A percentile compares a stretch with the other conserved stretches of the same genome.
Conservation (phyloP, 2,113 vertebrate species). For the Clinocottus analis region DNA sequence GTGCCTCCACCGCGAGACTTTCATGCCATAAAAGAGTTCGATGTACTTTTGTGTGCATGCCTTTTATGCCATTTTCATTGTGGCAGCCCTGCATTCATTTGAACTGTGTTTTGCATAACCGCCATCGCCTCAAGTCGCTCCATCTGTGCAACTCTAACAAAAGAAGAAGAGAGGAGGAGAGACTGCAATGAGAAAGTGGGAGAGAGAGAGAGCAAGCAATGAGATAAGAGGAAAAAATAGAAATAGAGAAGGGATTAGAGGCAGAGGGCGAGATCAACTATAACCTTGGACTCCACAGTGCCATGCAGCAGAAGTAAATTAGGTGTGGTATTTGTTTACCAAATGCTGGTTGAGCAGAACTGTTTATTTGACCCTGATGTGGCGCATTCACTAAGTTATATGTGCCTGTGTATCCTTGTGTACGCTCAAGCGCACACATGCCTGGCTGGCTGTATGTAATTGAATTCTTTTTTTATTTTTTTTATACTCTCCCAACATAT, state of each 20-base stretch:
- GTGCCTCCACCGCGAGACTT: conserved; percentile 36
- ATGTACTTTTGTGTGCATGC: conserved; percentile 44
- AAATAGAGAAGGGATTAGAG: conserved; percentile 47
- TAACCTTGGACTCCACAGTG: conserved; percentile 44
- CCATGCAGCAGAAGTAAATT: conserved; percentile 40
- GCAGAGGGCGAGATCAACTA: conserved; percentile 29
- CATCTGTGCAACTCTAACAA: conserved; percentile 80
- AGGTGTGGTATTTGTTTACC: conserved; percentile 51
- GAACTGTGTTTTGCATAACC: conserved; percentile 79
- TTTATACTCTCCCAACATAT: conserved; percentile 59
- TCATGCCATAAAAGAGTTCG: conserved; percentile 31
- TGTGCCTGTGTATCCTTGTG: conserved; percentile 22
- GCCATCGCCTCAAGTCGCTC: conserved; percentile 77
- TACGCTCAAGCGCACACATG: conserved; percentile 38
- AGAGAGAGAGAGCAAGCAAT: background rate
- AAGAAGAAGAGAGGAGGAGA: conserved; percentile 36
- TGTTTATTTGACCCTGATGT: conserved; percentile 36
- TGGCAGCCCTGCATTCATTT: conserved; percentile 70
- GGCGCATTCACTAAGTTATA: background rate
- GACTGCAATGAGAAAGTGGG: conserved; percentile 32
- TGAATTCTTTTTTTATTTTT: conserved; percentile 37
- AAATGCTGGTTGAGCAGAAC: conserved; percentile 20
- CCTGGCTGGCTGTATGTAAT: conserved; percentile 54
- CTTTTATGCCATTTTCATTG: conserved; percentile 70
- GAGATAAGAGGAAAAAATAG: conserved; percentile 13